Evolutionary conservation across 2,113 vertebrate genomes (phyloP).

Genomic region (Bettongia penicillata): DNA sequence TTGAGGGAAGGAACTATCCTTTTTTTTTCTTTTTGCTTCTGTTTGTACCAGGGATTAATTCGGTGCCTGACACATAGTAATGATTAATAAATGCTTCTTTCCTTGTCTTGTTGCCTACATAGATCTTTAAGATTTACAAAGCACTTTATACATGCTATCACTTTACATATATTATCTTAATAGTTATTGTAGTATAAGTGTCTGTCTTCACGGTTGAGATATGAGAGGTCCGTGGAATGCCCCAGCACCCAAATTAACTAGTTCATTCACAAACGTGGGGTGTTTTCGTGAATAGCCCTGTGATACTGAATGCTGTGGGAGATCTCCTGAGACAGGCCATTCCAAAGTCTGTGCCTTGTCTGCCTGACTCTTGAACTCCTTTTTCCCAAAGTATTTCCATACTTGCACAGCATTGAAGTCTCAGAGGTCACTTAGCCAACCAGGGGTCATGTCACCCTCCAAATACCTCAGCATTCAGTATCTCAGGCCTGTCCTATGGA

Average conservation of each 20-base stretch:
- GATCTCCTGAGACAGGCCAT: neutral
- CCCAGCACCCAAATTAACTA: neutral
- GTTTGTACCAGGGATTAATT: too few relatives aligned
- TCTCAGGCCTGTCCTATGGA: too few relatives aligned
- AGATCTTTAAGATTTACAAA: neutral
- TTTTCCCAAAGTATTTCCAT: neutral
- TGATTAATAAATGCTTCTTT: neutral
- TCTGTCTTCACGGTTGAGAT: neutral
- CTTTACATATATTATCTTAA: neutral
- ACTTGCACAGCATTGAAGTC: neutral
- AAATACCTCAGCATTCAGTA: neutral
- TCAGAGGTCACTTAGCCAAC: neutral
- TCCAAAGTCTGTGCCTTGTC: neutral
- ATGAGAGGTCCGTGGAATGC: neutral
- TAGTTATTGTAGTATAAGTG: neutral
- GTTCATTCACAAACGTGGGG: neutral
- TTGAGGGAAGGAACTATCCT: too few relatives aligned
- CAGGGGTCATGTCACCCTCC: too few relatives aligned
- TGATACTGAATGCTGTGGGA: neutral
- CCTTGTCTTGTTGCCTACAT: neutral
- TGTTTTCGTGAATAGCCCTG: neutral
- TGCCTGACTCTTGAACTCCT: neutral
- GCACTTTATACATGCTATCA: neutral
- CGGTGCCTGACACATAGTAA: too few relatives aligned
- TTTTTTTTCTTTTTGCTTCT: too few relatives aligned